A percentile compares a stretch with the other conserved stretches of the same genome.
phyloP scores from a whole-genome alignment of 2,113 vertebrate genomes.

The Corythoichthys haematopterus region DNA sequence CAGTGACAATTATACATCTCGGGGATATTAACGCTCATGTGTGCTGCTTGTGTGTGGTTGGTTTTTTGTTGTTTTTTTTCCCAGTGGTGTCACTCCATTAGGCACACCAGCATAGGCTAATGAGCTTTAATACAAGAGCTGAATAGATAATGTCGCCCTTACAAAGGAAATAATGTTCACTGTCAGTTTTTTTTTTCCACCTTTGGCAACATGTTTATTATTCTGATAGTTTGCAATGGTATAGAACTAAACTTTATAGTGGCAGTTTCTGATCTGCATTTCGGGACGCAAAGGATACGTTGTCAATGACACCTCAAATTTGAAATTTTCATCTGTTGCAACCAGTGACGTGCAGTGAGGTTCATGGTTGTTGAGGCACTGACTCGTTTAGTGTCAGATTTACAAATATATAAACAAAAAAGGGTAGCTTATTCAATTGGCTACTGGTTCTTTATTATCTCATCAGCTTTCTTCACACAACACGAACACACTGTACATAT shows the following conservation, averaged over 20 bases:
- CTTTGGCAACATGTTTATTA: not conserved
- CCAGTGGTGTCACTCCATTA: not conserved
- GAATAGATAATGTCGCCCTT: not conserved
- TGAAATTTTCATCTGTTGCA: constrained; percentile 39
- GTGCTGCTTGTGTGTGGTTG: constrained; percentile 6
- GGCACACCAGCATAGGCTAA: not conserved
- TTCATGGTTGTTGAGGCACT: too few relatives aligned
- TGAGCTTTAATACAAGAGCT: not conserved
- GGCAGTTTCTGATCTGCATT: not conserved
- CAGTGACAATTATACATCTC: constrained; percentile 52
- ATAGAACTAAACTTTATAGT: not conserved
- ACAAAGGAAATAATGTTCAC: not conserved
- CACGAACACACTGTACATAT: too few relatives aligned
- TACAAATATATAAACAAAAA: too few relatives aligned
- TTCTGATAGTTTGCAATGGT: not conserved
- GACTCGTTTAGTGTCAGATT: too few relatives aligned
- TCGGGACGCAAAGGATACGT: not conserved
- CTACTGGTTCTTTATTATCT: too few relatives aligned
- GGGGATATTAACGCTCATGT: constrained; percentile 25
- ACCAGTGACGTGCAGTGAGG: too few relatives aligned
- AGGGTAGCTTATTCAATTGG: too few relatives aligned
- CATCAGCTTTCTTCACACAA: too few relatives aligned
- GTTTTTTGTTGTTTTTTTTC: not conserved
- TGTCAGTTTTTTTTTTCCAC: not conserved
- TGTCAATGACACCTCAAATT: constrained; percentile 49